Evolutionary conservation across 2,797 vertebrate species (phyloP).

Genomic region (Naso thynnoides): DNA sequence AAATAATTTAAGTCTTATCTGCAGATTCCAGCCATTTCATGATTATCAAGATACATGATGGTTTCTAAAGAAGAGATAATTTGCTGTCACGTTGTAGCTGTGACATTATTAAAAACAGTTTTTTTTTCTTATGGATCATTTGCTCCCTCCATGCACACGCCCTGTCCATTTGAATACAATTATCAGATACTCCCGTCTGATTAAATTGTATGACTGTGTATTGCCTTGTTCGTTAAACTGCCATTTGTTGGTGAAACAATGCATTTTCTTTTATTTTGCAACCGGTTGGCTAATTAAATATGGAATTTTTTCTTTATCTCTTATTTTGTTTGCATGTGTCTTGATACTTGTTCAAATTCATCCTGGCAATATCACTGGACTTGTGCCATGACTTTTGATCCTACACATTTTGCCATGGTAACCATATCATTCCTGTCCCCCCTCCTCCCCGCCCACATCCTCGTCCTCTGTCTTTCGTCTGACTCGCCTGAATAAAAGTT

Average conservation of each 20-base stretch:
- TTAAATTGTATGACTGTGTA: slow-evolving; percentile 82
- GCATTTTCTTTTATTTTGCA: slow-evolving; percentile 61
- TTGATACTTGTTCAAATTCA: slow-evolving; percentile 86
- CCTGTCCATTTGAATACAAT: slow-evolving; percentile 81
- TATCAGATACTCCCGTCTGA: slow-evolving; percentile 83
- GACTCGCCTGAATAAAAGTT: slow-evolving; percentile 97
- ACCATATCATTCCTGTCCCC: slow-evolving; percentile 91
- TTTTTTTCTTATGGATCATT: slow-evolving; percentile 73
- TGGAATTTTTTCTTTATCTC: slow-evolving; percentile 78
- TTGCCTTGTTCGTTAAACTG: slow-evolving; percentile 69
- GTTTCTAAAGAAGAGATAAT: not conserved
- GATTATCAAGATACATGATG: not conserved
- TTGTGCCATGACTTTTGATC: slow-evolving; percentile 93
- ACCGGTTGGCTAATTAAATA: slow-evolving; percentile 56
- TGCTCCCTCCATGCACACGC: slow-evolving; percentile 70
- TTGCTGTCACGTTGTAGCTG: slow-evolving; percentile 6
- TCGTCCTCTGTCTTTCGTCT: slow-evolving; percentile 92
- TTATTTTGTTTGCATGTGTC: slow-evolving; percentile 90
- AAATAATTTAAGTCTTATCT: not conserved
- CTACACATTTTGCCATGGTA: slow-evolving; percentile 92
- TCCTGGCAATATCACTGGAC: slow-evolving; percentile 92
- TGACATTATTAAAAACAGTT: slow-evolving; percentile 13
- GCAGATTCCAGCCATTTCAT: slow-evolving; percentile 3
- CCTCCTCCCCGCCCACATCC: slow-evolving; percentile 87
- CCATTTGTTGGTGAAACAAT: slow-evolving; percentile 59